phyloP scores from a whole-genome alignment of 35 echinoderm and acorn worm species.

The Heliocidaris erythrogramma region DNA sequence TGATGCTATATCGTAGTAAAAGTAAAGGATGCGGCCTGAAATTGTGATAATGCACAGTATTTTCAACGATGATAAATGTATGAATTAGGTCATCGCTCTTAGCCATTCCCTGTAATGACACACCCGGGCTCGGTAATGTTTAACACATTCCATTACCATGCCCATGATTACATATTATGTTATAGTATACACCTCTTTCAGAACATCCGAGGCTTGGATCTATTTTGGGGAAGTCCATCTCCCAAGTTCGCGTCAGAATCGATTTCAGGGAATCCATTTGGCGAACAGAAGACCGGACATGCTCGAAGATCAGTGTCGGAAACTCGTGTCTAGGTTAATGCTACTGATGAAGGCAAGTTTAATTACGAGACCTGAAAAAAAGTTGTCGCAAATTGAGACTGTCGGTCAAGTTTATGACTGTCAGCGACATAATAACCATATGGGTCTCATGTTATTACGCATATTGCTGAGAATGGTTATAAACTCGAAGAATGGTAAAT shows the following conservation, averaged over 20 bases:
- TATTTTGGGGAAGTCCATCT: background rate
- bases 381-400: background rate
- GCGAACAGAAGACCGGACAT: background rate
- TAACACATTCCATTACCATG: background rate
- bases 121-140: background rate
- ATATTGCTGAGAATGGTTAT: background rate
- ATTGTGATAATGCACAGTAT: no score
- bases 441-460: background rate
- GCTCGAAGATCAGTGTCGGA: background rate
- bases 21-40: no score
- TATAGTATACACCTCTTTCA: background rate
- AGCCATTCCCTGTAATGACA: background rate
- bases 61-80: no score
- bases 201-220: background rate
- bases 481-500: background rate
- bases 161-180: no score
- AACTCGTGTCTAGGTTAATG: conserved; percentile 36
- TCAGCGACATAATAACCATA: background rate
- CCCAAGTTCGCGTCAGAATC: conserved; percentile 22
- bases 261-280: background rate
- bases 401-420: background rate
- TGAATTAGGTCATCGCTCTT: background rate
- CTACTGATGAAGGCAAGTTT: background rate
- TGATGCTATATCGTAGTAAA: no score
- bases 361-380: background rate